These are phyloP conservation scores for Saguinus imperator DNA, from an alignment of 2,113 vertebrate species.

Conservation along the genomic window DNA sequence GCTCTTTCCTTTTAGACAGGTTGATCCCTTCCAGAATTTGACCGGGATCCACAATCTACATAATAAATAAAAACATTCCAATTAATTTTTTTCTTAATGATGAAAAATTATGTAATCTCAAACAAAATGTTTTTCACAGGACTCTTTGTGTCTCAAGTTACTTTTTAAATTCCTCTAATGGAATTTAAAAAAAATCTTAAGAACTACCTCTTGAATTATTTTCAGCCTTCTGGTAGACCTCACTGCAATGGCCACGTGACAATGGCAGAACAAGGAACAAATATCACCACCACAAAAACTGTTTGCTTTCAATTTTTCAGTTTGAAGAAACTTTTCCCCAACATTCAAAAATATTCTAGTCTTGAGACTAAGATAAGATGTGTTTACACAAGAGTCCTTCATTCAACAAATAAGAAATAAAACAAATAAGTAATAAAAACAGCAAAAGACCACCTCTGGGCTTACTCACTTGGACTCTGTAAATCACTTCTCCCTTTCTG, in stretches of 20 bases:
- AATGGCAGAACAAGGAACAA: not conserved
- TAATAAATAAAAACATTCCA: slow-evolving; percentile 75
- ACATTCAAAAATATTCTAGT: not conserved
- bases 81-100: slow-evolving; percentile 26
- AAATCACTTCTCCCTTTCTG: slow-evolving; percentile 96
- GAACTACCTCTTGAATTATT: not conserved
- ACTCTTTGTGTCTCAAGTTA: not conserved
- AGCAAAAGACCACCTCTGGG: not conserved
- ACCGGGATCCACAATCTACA: slow-evolving; percentile 92
- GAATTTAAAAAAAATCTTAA: not conserved
- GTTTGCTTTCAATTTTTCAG: not conserved
- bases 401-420: not conserved
- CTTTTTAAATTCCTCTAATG: not conserved
- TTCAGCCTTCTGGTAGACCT: not conserved
- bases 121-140: not conserved
- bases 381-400: not conserved
- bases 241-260: not conserved
- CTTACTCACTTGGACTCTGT: slow-evolving; percentile 95
- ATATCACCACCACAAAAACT: not conserved
- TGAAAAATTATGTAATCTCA: not conserved
- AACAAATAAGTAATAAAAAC: not conserved
- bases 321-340: not conserved
- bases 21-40: slow-evolving; percentile 97
- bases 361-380: not conserved
- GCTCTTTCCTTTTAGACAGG: slow-evolving; percentile 96